phyloP scores from a whole-genome alignment of 2,113 vertebrate genomes.

The Psilopsiagon aymara region DNA sequence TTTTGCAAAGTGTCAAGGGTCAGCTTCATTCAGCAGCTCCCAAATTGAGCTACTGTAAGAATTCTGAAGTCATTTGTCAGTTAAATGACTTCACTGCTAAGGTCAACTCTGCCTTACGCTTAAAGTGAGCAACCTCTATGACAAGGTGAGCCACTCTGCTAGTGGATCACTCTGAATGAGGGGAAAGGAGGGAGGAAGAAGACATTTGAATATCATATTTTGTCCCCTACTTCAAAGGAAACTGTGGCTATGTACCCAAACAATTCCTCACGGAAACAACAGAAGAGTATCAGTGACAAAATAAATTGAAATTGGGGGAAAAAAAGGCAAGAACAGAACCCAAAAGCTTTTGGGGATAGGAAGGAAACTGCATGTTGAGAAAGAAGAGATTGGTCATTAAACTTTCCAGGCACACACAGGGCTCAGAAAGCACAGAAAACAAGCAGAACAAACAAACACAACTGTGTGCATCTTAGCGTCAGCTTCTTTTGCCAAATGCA shows the following conservation, averaged over 20 bases:
- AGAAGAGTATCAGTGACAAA: conserved; percentile 1
- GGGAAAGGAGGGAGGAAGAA: not conserved
- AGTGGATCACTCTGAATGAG: not conserved
- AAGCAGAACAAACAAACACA: conserved; percentile 71
- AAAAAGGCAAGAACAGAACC: conserved; percentile 55
- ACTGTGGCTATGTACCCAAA: not conserved
- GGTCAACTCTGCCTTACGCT: not conserved
- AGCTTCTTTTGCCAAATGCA: conserved; percentile 73
- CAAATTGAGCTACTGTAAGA: conserved; percentile 62
- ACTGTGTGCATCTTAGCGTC: conserved; percentile 65
- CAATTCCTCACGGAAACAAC: not conserved
- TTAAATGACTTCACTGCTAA: not conserved
- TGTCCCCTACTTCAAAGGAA: not conserved
- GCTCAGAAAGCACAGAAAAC: conserved; percentile 69
- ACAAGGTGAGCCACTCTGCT: not conserved
- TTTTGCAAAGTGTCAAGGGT: conserved; percentile 43
- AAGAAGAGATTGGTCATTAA: conserved; percentile 49
- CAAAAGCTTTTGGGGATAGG: conserved; percentile 47
- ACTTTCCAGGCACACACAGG: conserved; percentile 67
- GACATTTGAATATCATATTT: not conserved
- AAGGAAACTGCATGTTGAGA: conserved; percentile 65
- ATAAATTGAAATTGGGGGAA: not conserved
- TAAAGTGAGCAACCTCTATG: not conserved
- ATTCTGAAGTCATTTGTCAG: conserved; percentile 35
- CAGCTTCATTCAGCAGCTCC: conserved; percentile 57